phyloP scores from a whole-genome alignment of 2,797 vertebrate genomes.

The Sebastolobus altivelis region DNA sequence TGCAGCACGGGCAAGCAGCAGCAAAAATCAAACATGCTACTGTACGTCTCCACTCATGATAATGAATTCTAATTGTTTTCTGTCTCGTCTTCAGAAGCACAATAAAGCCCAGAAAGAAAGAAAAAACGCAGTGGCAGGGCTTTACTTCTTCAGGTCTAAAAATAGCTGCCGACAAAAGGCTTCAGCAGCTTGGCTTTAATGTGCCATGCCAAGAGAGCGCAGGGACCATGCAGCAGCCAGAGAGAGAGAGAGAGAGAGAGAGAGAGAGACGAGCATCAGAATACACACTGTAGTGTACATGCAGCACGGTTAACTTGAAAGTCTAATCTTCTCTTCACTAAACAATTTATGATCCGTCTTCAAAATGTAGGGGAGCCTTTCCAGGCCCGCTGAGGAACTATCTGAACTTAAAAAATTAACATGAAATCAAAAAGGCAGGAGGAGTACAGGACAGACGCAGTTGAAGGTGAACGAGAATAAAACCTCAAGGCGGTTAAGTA shows the following conservation, averaged over 20 bases:
- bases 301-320: slow-evolving; percentile 13
- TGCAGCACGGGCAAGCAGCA: neutral
- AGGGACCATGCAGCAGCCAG: slow-evolving; percentile 59
- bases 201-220: slow-evolving; percentile 61
- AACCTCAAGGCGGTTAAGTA: slow-evolving; percentile 28
- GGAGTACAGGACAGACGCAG: neutral
- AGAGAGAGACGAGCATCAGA: slow-evolving; percentile 8
- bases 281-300: slow-evolving; percentile 27
- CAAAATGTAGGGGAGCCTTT: slow-evolving; percentile 3
- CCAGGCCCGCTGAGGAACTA: neutral
- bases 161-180: slow-evolving; percentile 73
- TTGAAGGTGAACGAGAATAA: slow-evolving; percentile 25
- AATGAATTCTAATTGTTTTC: slow-evolving; percentile 13
- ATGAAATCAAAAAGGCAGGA: slow-evolving; percentile 20
- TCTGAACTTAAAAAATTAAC: slow-evolving; percentile 25
- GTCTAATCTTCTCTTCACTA: neutral
- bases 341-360: slow-evolving; percentile 36
- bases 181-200: slow-evolving; percentile 67
- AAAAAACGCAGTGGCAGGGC: slow-evolving; percentile 33
- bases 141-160: slow-evolving; percentile 68
- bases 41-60: neutral
- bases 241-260: neutral
- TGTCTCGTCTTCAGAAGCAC: slow-evolving; percentile 22
- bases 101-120: slow-evolving; percentile 29
- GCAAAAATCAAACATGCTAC: neutral